A percentile compares a stretch with the other conserved stretches of the same genome.
These are phyloP conservation scores for Harlomillsia oculata DNA, from an alignment of 1,140 invertebrate genomes.

Conservation along the genomic window DNA sequence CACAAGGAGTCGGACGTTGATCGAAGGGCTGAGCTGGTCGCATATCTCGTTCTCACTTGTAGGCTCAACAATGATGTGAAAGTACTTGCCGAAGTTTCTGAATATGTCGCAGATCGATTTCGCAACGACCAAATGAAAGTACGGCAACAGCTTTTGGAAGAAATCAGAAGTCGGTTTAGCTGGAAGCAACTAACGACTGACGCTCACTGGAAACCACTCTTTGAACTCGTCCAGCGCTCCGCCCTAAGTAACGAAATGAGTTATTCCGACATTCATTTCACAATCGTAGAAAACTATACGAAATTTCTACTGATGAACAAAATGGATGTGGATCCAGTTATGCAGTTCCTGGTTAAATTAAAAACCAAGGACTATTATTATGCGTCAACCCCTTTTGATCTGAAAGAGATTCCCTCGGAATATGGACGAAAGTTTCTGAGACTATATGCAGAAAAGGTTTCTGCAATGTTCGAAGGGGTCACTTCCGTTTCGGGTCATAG, in stretches of 20 bases:
- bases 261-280: constrained; percentile 1
- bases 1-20: constrained; percentile 10
- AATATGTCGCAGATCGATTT: constrained; percentile 12
- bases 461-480: constrained; percentile 1
- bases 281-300: constrained; percentile 17
- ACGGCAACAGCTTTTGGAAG: constrained; percentile 7
- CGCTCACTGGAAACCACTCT: constrained; percentile 16
- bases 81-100: constrained; percentile 6
- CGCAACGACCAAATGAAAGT: constrained; percentile 22
- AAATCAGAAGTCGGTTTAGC: constrained; percentile 7
- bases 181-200: constrained; percentile 1
- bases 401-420: constrained; percentile 2
- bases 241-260: constrained; percentile 17
- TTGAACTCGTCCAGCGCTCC: constrained; percentile 15
- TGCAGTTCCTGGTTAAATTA: constrained; percentile 18
- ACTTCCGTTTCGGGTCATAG: constrained; percentile 8
- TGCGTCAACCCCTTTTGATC: constrained; percentile 14
- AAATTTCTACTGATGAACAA: neutral
- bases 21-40: constrained; percentile 3
- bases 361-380: constrained; percentile 12
- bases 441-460: constrained; percentile 4
- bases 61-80: constrained; percentile 9
- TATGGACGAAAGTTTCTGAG: constrained; percentile 3
- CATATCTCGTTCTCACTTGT: constrained; percentile 10
- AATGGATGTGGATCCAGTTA: constrained; percentile 8